phyloP scores from a whole-genome alignment of 2,888 invertebrate genomes.

The Escarpia spicata region DNA sequence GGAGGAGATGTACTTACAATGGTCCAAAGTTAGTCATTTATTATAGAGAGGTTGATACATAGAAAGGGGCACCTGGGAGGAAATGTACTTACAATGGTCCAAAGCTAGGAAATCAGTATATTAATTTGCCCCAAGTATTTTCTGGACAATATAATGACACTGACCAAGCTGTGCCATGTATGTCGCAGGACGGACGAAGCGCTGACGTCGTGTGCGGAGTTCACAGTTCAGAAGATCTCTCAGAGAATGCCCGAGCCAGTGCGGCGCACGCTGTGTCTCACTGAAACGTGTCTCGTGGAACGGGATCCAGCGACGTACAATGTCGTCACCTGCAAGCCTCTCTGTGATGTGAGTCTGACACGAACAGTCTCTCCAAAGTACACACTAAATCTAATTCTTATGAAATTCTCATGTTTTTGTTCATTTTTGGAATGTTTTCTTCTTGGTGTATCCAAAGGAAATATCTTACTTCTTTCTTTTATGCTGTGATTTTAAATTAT shows the following conservation, averaged over 20 bases:
- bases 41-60: too few relatives aligned
- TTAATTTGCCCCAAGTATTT: not conserved
- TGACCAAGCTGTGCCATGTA: not conserved
- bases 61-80: too few relatives aligned
- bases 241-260: slow-evolving; percentile 75
- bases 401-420: too few relatives aligned
- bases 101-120: not conserved
- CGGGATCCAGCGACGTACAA: slow-evolving; percentile 97
- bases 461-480: too few relatives aligned
- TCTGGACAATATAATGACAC: not conserved
- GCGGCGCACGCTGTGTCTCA: slow-evolving; percentile 88
- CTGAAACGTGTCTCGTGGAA: slow-evolving; percentile 94
- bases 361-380: too few relatives aligned
- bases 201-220: slow-evolving; percentile 95
- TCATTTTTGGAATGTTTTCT: too few relatives aligned
- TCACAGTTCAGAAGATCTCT: slow-evolving; percentile 92
- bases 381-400: too few relatives aligned
- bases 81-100: too few relatives aligned
- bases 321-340: slow-evolving; percentile 80
- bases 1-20: too few relatives aligned
- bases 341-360: slow-evolving; percentile 57
- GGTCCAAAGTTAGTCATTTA: too few relatives aligned
- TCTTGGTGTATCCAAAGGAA: too few relatives aligned
- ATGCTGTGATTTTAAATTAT: too few relatives aligned
- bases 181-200: slow-evolving; percentile 87